Evolutionary conservation across 2,113 vertebrate species (phyloP), one percentile per base, ranked within the genome.

Genomic region (Crypturellus undulatus): DNA sequence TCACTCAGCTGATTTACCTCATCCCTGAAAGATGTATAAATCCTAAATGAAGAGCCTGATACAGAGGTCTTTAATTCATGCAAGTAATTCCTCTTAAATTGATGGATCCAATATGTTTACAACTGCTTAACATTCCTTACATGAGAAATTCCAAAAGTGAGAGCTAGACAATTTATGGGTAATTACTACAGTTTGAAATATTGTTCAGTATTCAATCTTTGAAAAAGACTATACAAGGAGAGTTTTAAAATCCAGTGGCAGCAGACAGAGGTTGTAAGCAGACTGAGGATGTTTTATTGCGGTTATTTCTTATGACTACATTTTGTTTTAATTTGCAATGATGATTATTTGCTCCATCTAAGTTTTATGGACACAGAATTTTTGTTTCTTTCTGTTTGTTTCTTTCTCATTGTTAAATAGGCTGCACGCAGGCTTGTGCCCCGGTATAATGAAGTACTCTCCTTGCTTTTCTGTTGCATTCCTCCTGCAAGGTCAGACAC

Each of bases 281-380:
- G 92, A 76, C 70, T 79, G 91, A 89, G 94, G 89, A 69, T 82
- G 16, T 54, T 96, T 81, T 95, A 76, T 93, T 97, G 94, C 95
- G 94, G 89, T 76, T 69, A 54, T 5, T 3, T 89, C 93, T 94
- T 93, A 78, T 92, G 89, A 79, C 89, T 87, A 62, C 86, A 94
- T 87, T 96, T 86, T 94, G 80, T 54, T 95, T 92, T 76, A 91
- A 95, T 95, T 94, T 96, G 65, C 79, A 92, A 42, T 45, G 87
- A 92, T 87, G 69, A 90, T n/a, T 17, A 76, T 81, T 90, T 79
- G 49, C 81, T 95, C 89, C 91, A 72, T 94, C 93, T 94, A 87
- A 89, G 91, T 67, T 75, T 82, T 84, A 84, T 4, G 32, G 56
- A 79, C 67, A 62, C 30, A 84, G 34, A 89, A 77, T 36, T 92